phyloP scores from a whole-genome alignment of 2,797 vertebrate genomes.

The Lepilemur ruficaudatus region DNA sequence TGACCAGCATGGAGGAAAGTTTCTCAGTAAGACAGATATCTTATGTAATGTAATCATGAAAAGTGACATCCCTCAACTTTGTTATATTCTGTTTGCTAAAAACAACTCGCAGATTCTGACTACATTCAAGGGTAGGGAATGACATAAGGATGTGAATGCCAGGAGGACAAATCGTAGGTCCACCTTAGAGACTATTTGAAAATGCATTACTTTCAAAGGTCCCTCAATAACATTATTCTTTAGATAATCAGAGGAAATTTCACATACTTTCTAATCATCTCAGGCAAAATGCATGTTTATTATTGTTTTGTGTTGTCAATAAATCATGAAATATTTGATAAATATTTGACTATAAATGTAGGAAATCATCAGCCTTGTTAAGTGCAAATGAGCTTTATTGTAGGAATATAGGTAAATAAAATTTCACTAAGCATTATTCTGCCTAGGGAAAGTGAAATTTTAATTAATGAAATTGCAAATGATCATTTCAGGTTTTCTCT shows the following conservation, averaged over 20 bases:
- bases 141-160: neutral
- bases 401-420: neutral
- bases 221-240: neutral
- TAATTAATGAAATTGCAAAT: conserved; percentile 18
- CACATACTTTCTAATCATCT: neutral
- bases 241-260: neutral
- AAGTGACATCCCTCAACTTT: neutral
- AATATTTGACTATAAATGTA: neutral
- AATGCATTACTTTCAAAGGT: neutral
- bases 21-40: neutral
- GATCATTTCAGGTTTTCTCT: neutral
- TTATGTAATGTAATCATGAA: neutral
- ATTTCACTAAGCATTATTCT: neutral
- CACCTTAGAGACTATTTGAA: neutral
- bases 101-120: neutral
- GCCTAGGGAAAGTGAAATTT: neutral
- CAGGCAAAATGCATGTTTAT: neutral
- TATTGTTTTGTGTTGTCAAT: conserved; percentile 23
- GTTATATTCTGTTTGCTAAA: neutral
- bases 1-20: neutral
- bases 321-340: neutral
- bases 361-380: neutral
- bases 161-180: fast-evolving
- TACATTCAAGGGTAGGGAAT: neutral
- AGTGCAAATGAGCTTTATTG: neutral